These are phyloP conservation scores for Stegostoma tigrinum DNA, from an alignment of 2,113 vertebrate genomes.

Conservation along the genomic window DNA sequence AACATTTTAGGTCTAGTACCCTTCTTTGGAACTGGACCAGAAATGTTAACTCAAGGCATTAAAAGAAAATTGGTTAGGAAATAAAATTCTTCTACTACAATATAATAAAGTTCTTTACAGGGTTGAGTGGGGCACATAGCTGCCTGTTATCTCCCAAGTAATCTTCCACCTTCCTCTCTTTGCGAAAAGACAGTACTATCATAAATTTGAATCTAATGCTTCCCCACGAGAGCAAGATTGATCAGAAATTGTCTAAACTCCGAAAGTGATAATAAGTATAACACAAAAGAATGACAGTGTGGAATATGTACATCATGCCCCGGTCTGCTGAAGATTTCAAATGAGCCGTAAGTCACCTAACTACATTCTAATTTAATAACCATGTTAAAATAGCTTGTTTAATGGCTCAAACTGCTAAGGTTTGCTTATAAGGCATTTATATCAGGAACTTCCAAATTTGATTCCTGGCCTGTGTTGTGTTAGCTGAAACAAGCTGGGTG, in stretches of 20 bases:
- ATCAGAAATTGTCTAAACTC: background rate
- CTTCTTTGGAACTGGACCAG: no score
- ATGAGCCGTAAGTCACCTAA: background rate
- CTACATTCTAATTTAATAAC: background rate
- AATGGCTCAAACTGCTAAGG: background rate
- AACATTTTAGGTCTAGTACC: no score
- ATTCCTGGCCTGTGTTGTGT: background rate
- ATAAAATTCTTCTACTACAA: background rate
- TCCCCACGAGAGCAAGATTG: background rate
- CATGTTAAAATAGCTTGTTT: background rate
- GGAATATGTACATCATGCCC: background rate
- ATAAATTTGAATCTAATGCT: background rate
- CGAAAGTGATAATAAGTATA: background rate
- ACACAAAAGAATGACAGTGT: background rate
- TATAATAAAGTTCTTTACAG: background rate
- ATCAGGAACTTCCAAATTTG: background rate
- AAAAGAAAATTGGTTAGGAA: background rate
- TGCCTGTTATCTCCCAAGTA: background rate
- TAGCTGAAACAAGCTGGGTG: background rate
- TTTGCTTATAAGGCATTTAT: background rate
- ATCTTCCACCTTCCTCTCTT: background rate
- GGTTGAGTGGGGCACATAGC: background rate
- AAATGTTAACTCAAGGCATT: background rate
- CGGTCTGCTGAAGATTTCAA: background rate
- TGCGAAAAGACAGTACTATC: background rate